Percentiles rank a stretch among this genome's conserved stretches.
Conservation (phyloP, 2,888 invertebrate genomes). For the Agelastica alni region DNA sequence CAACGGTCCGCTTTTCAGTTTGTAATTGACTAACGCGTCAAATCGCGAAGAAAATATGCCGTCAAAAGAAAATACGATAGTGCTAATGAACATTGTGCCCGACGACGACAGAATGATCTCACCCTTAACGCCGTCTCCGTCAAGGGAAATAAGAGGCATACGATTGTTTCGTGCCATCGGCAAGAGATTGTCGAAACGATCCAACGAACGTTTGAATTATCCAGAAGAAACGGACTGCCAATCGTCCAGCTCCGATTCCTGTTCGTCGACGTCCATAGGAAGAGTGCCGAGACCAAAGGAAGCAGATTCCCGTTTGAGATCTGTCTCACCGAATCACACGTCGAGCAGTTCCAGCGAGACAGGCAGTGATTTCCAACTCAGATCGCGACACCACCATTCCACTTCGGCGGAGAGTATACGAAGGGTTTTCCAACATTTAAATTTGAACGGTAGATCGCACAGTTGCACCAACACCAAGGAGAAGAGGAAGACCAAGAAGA, state of each 20-base stretch:
- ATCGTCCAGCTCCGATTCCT: slow-evolving; percentile 57
- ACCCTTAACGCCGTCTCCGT: slow-evolving; percentile 60
- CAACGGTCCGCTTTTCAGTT: slow-evolving; percentile 37
- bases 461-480: slow-evolving; percentile 62
- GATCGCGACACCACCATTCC: slow-evolving; percentile 55
- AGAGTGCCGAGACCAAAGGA: slow-evolving; percentile 44
- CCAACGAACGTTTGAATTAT: slow-evolving; percentile 57
- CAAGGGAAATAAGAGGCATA: slow-evolving; percentile 63
- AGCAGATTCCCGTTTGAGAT: slow-evolving; percentile 49
- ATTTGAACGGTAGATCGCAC: slow-evolving; percentile 65
- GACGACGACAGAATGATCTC: slow-evolving; percentile 53
- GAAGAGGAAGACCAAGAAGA: slow-evolving; percentile 62
- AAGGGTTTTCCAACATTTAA: slow-evolving; percentile 73
- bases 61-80: slow-evolving; percentile 39
- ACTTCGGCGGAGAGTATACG: slow-evolving; percentile 67
- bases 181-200: slow-evolving; percentile 64
- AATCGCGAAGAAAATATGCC: slow-evolving; percentile 31
- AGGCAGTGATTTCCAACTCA: slow-evolving; percentile 59
- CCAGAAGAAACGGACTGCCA: slow-evolving; percentile 57
- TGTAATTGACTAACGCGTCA: neutral
- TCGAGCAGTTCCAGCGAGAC: slow-evolving; percentile 66
- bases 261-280: slow-evolving; percentile 51
- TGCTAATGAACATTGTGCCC: slow-evolving; percentile 43
- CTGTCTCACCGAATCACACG: slow-evolving; percentile 56
- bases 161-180: slow-evolving; percentile 70